Percentiles rank a stretch among this genome's conserved stretches.
Conservation (phyloP, 2,888 invertebrate species). For the Neelides folsomi region DNA sequence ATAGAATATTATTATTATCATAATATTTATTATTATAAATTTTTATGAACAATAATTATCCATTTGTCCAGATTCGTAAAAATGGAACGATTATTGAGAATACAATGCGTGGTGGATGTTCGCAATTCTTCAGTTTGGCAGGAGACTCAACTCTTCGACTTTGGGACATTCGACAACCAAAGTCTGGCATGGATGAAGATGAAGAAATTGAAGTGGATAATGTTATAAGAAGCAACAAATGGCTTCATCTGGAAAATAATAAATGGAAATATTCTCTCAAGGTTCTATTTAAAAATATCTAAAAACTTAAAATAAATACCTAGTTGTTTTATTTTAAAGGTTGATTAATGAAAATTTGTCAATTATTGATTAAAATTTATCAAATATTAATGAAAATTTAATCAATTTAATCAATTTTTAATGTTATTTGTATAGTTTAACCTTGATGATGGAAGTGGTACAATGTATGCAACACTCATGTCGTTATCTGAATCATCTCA, state of each 20-base stretch:
- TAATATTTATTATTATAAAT: too few species aligned
- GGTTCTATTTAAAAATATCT: too few species aligned
- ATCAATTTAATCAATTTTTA: background rate
- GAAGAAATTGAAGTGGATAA: conserved; percentile 14
- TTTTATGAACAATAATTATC: too few species aligned
- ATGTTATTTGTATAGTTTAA: conserved; percentile 1
- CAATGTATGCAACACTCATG: conserved; percentile 14
- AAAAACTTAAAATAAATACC: too few species aligned
- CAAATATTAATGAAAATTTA: too few species aligned
- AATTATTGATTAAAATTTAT: too few species aligned
- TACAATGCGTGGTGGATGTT: conserved; percentile 13
- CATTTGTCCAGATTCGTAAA: conserved; percentile 14
- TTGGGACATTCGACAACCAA: conserved; percentile 28
- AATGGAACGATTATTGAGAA: conserved; percentile 29
- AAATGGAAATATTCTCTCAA: conserved; percentile 25
- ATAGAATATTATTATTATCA: too few species aligned
- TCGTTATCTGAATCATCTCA: conserved; percentile 11
- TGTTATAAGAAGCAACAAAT: conserved; percentile 22
- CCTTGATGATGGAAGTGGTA: conserved; percentile 14
- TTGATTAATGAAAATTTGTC: too few species aligned
- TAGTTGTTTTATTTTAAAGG: too few species aligned
- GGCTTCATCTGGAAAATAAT: conserved; percentile 30
- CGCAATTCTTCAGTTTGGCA: conserved; percentile 28
- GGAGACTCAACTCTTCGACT: conserved; percentile 23
- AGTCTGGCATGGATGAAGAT: conserved; percentile 17